These are phyloP conservation scores for Halcyon chelicuti DNA, from an alignment of 2,797 vertebrate genomes.

Conservation along the genomic window DNA sequence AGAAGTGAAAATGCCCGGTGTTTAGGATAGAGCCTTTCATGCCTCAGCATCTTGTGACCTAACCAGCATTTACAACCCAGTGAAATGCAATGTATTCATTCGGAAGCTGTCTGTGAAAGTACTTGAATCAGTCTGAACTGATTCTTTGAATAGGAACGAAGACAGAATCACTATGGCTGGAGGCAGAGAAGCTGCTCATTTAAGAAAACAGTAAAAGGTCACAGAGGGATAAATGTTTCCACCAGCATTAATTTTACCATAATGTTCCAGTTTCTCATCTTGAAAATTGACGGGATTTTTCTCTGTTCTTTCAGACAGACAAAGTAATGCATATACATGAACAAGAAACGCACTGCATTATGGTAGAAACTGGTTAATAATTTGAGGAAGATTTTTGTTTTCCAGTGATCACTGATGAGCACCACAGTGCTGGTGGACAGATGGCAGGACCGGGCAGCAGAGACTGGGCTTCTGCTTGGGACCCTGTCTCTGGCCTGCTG, in stretches of 20 bases:
- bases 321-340: neutral
- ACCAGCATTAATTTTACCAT: neutral
- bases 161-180: neutral
- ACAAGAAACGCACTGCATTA: neutral
- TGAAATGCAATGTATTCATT: conserved; percentile 25
- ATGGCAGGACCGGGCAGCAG: neutral
- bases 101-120: neutral
- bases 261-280: neutral
- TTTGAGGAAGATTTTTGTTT: neutral
- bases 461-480: neutral
- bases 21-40: neutral
- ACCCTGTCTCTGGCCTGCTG: neutral
- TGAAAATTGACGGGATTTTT: neutral
- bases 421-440: neutral
- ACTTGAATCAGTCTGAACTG: conserved; percentile 6
- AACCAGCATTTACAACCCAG: conserved; percentile 23
- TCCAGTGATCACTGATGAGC: neutral
- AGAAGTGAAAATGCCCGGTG: neutral
- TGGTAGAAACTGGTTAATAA: neutral
- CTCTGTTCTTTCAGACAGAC: neutral
- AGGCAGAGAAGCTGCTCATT: conserved; percentile 30
- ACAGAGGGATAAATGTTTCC: neutral
- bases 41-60: conserved; percentile 19
- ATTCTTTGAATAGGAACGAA: conserved; percentile 18
- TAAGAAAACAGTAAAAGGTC: conserved; percentile 23